Evolutionary conservation across 1,140 invertebrate genomes (phyloP), one percentile per base, ranked within the genome.

Genomic region (Nylanderia fulva): DNA sequence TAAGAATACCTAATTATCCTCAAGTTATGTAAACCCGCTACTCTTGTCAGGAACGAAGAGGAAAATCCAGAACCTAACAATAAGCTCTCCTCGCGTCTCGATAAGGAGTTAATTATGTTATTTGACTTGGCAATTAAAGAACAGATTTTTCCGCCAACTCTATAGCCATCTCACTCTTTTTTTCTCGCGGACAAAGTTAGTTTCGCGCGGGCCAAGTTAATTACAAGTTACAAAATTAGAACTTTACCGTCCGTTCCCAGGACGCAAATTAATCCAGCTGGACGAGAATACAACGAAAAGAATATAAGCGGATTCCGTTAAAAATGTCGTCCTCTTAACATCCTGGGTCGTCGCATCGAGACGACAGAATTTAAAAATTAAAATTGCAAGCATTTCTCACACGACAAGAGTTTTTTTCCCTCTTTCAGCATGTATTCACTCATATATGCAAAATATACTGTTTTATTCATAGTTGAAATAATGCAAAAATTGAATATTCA

Each of bases 181-280:
- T 52, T 72, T 82, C 42, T n/a, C 24, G n/a, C 36, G 54, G 27
- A 72, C 66, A 8, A 82, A 82, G 77, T 82, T 82, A 45, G 36
- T 36, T 42, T 29, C 52, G 66, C 52, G 77, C 52, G 66, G 77
- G 36, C 66, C 77, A 58, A 82, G 66, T 72, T 82, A 82, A 82
- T 82, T 80, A 80, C 77, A 58, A 82, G 77, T 80, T 80, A 71
- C 77, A 13, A 82, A 82, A 82, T 82, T 82, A 58, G 66, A 82
- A 82, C 64, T 82, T 82, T 71, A 58, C 52, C 63, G 77, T 33
- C 48, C 45, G 33, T 33, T 69, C 33, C 45, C 45, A 54, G 64
- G 24, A 33, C 33, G 64, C 64, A 82, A 82, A 82, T 82, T 82
- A 82, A 82, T 82, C 77, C 52, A 56, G 52, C 63, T 42, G 24